Evolutionary conservation across 2,797 vertebrate species (phyloP).

Genomic region (Darevskia nairensis): DNA sequence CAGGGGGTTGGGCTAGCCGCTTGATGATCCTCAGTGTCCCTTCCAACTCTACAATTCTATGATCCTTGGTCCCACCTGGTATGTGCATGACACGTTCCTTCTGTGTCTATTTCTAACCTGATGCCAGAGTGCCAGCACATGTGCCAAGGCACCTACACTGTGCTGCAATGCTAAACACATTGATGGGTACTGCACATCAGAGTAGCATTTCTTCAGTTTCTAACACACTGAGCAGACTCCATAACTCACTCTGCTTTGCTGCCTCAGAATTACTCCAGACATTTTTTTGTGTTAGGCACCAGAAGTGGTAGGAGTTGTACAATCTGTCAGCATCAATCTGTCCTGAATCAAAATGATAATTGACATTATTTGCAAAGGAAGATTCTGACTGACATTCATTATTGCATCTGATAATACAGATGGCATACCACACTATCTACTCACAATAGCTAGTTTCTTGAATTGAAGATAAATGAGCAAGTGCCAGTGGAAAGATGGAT

Average conservation of each 20-base stretch:
- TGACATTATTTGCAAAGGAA: constrained; percentile 20
- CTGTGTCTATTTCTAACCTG: not conserved
- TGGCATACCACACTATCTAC: not conserved
- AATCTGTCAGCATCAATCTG: constrained; percentile 7
- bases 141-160: no score
- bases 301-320: not conserved
- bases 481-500: constrained; percentile 24
- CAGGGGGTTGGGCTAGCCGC: no score
- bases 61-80: not conserved
- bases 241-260: not conserved
- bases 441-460: constrained; percentile 26
- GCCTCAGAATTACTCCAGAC: not conserved
- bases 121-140: not conserved
- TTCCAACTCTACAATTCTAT: no score
- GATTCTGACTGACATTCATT: constrained; percentile 23
- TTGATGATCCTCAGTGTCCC: no score
- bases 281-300: not conserved
- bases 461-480: constrained; percentile 19
- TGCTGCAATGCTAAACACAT: not conserved
- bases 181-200: not conserved
- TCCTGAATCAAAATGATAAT: constrained; percentile 13
- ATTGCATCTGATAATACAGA: constrained; percentile 16
- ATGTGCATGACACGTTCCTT: not conserved
- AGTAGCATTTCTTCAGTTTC: not conserved
- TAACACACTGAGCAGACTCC: not conserved